phyloP scores from a whole-genome alignment of 2,888 invertebrate species.

The Torymus tubicola region DNA sequence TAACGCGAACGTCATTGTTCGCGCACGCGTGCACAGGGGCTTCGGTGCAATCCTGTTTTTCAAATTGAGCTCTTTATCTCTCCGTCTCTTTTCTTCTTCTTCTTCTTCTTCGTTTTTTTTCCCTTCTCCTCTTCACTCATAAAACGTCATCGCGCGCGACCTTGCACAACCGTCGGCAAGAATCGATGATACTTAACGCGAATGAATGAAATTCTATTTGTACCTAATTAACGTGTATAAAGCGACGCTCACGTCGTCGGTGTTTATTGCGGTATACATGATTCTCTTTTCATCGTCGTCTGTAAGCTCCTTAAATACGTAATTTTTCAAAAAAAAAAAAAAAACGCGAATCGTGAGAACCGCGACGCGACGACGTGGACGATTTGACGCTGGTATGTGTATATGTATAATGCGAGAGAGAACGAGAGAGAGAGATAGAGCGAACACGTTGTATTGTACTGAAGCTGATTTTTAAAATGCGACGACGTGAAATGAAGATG shows the following conservation, averaged over 20 bases:
- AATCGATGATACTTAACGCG: slow-evolving; percentile 44
- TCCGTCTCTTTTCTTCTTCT: too few relatives aligned
- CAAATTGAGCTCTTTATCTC: slow-evolving; percentile 19
- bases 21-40: slow-evolving; percentile 26
- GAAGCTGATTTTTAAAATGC: slow-evolving; percentile 12
- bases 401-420: not conserved
- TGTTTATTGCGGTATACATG: not conserved
- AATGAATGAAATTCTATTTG: slow-evolving; percentile 45
- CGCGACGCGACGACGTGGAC: not conserved
- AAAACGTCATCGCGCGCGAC: slow-evolving; percentile 8
- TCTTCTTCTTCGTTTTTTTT: too few relatives aligned
- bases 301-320: slow-evolving; percentile 34
- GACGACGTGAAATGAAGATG: slow-evolving; percentile 6
- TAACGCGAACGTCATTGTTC: slow-evolving; percentile 1
- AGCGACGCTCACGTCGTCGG: slow-evolving; percentile 10
- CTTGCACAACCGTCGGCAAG: slow-evolving; percentile 30
- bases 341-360: too few relatives aligned
- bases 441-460: slow-evolving; percentile 11
- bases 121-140: not conserved
- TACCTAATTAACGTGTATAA: slow-evolving; percentile 37
- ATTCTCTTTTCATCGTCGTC: slow-evolving; percentile 28
- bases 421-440: slow-evolving; percentile 1
- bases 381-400: too few relatives aligned
- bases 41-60: slow-evolving; percentile 45
- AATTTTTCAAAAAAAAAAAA: slow-evolving; percentile 41